phyloP scores from a whole-genome alignment of 2,888 invertebrate species.

The Clivina fossor region DNA sequence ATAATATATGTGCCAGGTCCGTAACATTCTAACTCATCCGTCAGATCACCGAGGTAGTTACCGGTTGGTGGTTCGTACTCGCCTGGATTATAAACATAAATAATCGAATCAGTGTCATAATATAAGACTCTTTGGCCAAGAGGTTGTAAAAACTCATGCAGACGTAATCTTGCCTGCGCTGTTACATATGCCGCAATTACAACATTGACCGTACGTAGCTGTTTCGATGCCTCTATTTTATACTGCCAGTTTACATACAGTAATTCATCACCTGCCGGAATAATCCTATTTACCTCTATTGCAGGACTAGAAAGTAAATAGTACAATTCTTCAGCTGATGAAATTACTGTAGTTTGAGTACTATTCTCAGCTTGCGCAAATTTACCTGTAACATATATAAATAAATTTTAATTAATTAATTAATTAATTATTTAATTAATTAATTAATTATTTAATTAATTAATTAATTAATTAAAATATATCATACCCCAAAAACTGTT shows the following conservation, averaged over 20 bases:
- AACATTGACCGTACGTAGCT: constrained; percentile 40
- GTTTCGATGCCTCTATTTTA: constrained; percentile 35
- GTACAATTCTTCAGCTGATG: neutral
- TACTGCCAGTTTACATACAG: constrained; percentile 39
- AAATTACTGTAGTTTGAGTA: neutral
- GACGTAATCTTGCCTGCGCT: constrained; percentile 30
- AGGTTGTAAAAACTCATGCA: constrained; percentile 42
- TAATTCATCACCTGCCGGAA: constrained; percentile 11
- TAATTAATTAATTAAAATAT: constrained; percentile 33
- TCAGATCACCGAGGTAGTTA: constrained; percentile 46
- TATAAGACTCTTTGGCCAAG: constrained; percentile 45
- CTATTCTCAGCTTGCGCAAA: neutral
- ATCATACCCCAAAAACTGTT: constrained; percentile 37
- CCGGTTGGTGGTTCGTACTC: constrained; percentile 42
- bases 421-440: too few species aligned
- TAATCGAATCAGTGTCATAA: constrained; percentile 48
- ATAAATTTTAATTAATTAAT: too few species aligned
- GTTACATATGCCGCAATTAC: constrained; percentile 47
- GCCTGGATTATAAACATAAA: constrained; percentile 38
- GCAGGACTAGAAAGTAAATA: neutral
- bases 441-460: too few species aligned
- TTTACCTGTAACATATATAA: neutral
- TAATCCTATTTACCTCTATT: neutral
- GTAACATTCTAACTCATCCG: constrained; percentile 43
- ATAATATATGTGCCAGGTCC: constrained; percentile 40